Percentiles rank a stretch among this genome's conserved stretches.
Evolutionary conservation across 2,113 vertebrate genomes (phyloP).

Genomic region (Grantiella picta): DNA sequence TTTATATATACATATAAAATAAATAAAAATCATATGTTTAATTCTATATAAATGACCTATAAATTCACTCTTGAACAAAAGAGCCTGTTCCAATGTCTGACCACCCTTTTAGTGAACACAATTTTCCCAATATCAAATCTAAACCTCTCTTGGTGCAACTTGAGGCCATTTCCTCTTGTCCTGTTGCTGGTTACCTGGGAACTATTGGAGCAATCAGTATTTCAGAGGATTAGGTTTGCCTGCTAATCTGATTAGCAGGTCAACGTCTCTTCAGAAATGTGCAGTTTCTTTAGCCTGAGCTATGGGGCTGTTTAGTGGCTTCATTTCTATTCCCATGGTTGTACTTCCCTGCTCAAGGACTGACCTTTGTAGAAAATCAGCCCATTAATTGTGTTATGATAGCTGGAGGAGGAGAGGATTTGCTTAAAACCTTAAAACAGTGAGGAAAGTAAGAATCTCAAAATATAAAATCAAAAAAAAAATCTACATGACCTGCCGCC

Average conservation of each 20-base stretch:
- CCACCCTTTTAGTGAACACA: not conserved
- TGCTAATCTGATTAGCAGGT: not conserved
- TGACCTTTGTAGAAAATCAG: not conserved
- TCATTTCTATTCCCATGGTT: not conserved
- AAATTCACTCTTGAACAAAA: not conserved
- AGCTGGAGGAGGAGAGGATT: not conserved
- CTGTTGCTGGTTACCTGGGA: not conserved
- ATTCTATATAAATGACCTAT: not conserved
- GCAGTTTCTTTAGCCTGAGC: not conserved
- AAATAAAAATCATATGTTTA: not conserved
- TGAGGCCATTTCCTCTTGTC: not conserved
- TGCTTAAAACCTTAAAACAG: not conserved
- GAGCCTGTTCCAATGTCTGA: not conserved
- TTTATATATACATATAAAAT: not conserved
- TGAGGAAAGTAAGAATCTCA: not conserved
- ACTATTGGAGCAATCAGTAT: not conserved
- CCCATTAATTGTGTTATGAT: not conserved
- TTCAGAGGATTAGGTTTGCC: not conserved
- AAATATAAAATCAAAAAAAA: not conserved
- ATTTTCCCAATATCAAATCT: not conserved
- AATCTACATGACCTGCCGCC: not conserved
- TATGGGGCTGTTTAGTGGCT: not conserved
- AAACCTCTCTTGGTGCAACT: too few species aligned
- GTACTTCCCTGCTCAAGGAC: not conserved
- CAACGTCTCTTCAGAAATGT: not conserved